A percentile compares a stretch with the other conserved stretches of the same genome.
These are phyloP conservation scores for Montipora efflorescens DNA, from an alignment of 64 coral and sea anemone genomes.

Conservation along the genomic window DNA sequence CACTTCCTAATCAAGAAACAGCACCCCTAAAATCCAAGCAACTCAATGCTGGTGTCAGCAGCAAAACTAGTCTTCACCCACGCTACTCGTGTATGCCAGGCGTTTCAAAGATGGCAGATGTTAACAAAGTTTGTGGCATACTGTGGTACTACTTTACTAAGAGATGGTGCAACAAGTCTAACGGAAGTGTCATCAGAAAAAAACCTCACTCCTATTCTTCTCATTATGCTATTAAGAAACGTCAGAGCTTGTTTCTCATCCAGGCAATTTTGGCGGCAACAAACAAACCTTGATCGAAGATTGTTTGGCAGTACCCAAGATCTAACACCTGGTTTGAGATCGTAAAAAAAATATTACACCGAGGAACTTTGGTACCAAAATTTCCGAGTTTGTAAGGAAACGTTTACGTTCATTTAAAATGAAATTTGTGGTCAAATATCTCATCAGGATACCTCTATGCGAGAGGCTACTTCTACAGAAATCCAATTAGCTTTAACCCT, in stretches of 20 bases:
- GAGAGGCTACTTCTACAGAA: constrained; percentile 23
- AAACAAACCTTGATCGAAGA: background rate
- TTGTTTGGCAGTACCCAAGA: background rate
- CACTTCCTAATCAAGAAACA: background rate
- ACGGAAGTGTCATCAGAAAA: background rate
- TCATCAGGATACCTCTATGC: constrained; percentile 7
- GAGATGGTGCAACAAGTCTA: background rate
- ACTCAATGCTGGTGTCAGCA: background rate
- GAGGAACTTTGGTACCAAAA: constrained; percentile 48
- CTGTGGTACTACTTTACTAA: background rate
- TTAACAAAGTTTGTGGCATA: background rate
- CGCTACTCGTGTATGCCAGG: background rate
- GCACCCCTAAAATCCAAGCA: background rate
- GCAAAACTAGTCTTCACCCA: background rate
- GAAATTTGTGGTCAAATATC: background rate
- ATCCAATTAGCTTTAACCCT: background rate
- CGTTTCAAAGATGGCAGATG: background rate
- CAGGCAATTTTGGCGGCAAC: background rate
- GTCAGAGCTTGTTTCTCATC: background rate
- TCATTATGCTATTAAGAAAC: background rate
- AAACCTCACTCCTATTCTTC: background rate
- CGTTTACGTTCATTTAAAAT: constrained; percentile 18
- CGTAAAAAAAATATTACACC: constrained; percentile 4
- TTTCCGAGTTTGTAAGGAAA: constrained; percentile 26
- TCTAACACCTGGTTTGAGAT: constrained; percentile 30